These are phyloP conservation scores for Saiga tatarica DNA, from an alignment of 2,113 vertebrate species.

Conservation along the genomic window DNA sequence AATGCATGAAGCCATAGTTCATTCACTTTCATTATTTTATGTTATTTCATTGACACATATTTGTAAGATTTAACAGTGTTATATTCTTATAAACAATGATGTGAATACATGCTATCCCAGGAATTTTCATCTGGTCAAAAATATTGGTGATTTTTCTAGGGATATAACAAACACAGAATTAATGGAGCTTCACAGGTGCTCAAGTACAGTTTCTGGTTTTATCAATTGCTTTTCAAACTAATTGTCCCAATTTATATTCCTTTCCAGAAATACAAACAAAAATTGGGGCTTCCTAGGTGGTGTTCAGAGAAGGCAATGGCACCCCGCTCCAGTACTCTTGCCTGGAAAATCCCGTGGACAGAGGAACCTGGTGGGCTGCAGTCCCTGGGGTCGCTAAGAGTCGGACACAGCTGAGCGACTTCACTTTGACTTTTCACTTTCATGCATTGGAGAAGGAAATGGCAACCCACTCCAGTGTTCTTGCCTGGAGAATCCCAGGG, in stretches of 20 bases:
- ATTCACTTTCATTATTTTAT: not conserved
- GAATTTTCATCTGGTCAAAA: not conserved
- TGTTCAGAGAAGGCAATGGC: not conserved
- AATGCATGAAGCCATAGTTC: not conserved
- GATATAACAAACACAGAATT: not conserved
- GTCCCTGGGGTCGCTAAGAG: too few species aligned
- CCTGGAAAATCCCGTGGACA: too few species aligned
- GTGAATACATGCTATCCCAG: not conserved
- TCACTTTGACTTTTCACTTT: too few species aligned
- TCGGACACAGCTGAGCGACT: fast-evolving
- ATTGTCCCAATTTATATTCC: not conserved
- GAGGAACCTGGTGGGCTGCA: too few species aligned
- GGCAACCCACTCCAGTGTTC: too few species aligned
- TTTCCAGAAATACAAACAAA: not conserved
- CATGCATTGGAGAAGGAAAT: too few species aligned
- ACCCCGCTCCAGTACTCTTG: too few species aligned
- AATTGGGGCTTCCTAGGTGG: not conserved
- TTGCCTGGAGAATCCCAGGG: too few species aligned
- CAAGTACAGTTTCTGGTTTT: not conserved
- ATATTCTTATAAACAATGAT: not conserved
- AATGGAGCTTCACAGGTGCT: too few species aligned
- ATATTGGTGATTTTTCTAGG: not conserved
- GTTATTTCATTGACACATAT: not conserved
- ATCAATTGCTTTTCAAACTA: not conserved
- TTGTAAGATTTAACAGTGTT: not conserved